phyloP scores from a whole-genome alignment of 2,888 invertebrate genomes.

The Poecilobothrus nobilitatus region DNA sequence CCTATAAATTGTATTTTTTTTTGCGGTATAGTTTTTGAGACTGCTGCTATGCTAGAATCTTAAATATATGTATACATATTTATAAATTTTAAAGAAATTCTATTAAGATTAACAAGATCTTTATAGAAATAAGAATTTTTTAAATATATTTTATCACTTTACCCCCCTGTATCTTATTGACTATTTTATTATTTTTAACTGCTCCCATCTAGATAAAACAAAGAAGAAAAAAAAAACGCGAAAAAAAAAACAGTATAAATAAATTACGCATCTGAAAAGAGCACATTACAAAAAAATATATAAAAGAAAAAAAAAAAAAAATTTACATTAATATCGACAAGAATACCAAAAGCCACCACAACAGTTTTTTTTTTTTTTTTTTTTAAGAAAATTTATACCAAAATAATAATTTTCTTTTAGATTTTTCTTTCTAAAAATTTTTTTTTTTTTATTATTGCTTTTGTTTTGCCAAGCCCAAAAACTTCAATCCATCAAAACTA shows the following conservation, averaged over 20 bases:
- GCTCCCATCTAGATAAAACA: not conserved
- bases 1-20: no score
- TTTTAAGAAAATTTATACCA: not conserved
- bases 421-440: not conserved
- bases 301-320: not conserved
- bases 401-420: not conserved
- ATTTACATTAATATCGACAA: constrained; percentile 1
- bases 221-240: not conserved
- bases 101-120: no score
- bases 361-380: no score
- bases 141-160: no score
- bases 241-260: not conserved
- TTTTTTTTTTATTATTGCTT: not conserved
- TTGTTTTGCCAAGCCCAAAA: constrained; percentile 8
- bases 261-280: constrained; percentile 1
- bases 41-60: no score
- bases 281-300: not conserved
- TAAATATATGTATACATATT: no score
- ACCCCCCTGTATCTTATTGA: not conserved
- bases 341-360: not conserved
- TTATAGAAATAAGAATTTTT: no score
- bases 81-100: no score
- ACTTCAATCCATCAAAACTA: constrained; percentile 13
- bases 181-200: not conserved
- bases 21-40: no score